Percentiles rank a stretch among this genome's conserved stretches.
Evolutionary conservation across 2,888 invertebrate genomes (phyloP).

Genomic region (Tetragonisca angustula): DNA sequence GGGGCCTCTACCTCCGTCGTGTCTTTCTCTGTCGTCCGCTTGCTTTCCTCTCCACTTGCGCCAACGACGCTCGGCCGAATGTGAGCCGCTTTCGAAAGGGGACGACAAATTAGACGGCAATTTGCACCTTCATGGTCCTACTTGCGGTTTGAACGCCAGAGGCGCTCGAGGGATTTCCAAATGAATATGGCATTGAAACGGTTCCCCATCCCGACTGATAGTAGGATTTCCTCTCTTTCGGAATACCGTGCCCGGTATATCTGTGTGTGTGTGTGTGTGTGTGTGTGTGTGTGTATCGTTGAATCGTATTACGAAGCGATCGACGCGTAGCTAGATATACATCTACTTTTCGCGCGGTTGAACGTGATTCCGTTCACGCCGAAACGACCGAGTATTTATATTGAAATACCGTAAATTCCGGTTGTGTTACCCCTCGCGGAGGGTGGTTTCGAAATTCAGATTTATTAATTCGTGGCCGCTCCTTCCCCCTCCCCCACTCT

Average conservation of each 20-base stretch:
- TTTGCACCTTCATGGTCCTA: slow-evolving; percentile 53
- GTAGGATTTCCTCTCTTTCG: slow-evolving; percentile 23
- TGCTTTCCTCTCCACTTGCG: not conserved
- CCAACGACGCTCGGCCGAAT: not conserved
- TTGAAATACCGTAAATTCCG: slow-evolving; percentile 13
- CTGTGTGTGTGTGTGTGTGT: too few relatives aligned
- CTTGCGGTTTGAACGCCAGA: slow-evolving; percentile 37
- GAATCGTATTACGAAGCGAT: too few relatives aligned
- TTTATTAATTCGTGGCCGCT: slow-evolving; percentile 38
- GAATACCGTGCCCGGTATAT: not conserved
- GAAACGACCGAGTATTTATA: slow-evolving; percentile 14
- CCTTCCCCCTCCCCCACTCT: not conserved
- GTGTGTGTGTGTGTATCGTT: too few relatives aligned
- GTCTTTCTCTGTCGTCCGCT: not conserved
- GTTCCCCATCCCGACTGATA: not conserved
- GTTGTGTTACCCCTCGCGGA: not conserved
- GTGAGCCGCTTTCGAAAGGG: slow-evolving; percentile 34
- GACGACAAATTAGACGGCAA: slow-evolving; percentile 63
- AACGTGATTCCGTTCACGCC: not conserved
- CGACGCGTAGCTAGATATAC: too few relatives aligned
- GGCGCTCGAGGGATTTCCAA: slow-evolving; percentile 24
- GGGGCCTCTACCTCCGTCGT: not conserved
- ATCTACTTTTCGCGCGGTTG: too few relatives aligned
- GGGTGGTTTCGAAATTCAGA: slow-evolving; percentile 28
- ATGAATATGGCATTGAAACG: slow-evolving; percentile 23